A percentile compares a stretch with the other conserved stretches of the same genome.
Evolutionary conservation across 2,797 vertebrate genomes (phyloP).

Genomic region (Chaunax sp.): DNA sequence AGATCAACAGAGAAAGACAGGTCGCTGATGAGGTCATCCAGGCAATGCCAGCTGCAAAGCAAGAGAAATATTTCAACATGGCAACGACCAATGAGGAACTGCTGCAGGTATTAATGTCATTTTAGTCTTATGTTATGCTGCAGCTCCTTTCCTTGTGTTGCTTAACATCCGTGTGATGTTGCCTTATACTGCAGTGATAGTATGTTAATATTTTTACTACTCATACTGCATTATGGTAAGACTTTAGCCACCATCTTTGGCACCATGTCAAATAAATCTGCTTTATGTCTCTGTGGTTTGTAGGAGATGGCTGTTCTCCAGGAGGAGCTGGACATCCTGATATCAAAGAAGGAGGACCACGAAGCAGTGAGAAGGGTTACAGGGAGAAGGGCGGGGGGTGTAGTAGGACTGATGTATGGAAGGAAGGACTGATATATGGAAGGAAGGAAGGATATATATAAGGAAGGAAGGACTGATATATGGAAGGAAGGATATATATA

Average conservation of each 20-base stretch:
- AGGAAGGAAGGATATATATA: too few relatives aligned
- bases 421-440: too few relatives aligned
- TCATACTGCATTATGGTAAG: not conserved
- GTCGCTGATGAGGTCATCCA: constrained; percentile 91
- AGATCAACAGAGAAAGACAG: constrained; percentile 87
- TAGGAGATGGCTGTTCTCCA: constrained; percentile 91
- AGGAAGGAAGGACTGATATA: too few relatives aligned
- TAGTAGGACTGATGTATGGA: not conserved
- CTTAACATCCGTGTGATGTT: not conserved
- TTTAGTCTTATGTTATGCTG: not conserved
- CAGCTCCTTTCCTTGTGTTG: too few relatives aligned
- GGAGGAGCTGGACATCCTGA: constrained; percentile 89
- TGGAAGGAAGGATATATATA: too few relatives aligned
- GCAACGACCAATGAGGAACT: constrained; percentile 90
- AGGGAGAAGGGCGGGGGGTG: not conserved
- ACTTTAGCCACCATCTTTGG: too few relatives aligned
- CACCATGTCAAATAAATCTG: not conserved
- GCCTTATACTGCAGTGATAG: not conserved
- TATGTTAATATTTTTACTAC: not conserved
- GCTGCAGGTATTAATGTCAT: constrained; percentile 85
- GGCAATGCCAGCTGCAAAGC: constrained; percentile 89
- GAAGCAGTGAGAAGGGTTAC: constrained; percentile 84
- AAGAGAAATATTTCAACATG: constrained; percentile 90
- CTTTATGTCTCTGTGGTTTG: not conserved
- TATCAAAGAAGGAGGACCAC: constrained; percentile 87